Base-by-base conservation (phyloP, 1,140 invertebrate genomes). In the Drosophila kepulauana region DNA sequence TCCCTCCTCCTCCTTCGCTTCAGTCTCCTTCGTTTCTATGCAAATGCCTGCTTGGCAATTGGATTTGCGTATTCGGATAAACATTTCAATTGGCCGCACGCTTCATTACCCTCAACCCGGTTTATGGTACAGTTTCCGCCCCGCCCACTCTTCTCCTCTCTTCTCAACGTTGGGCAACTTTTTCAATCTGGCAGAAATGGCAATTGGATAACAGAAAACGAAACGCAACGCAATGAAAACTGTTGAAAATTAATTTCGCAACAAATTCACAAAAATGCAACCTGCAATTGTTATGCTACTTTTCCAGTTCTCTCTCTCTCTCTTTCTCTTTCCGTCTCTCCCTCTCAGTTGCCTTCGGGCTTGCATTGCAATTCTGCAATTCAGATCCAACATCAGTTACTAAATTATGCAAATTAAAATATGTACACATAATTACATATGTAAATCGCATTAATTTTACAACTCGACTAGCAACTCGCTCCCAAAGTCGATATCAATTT, bases 321-420 rank as follows among this genome's bases (percentile, higher is more conserved):
- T 33, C 43, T 59, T 3, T 52, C 1, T 33, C 28, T 15, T 0
- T 0, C n/a, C 1, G 0, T n/a, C 8, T 51, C 20, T 11, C 10
- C 25, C 11, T n/a, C 15, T 25, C 11, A 7, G 6, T 7, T 63
- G 15, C 15, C 45, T n/a, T 30, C 33, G 30, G 30, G 45, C 25
- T 8, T 35, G 48, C 35, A 33, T 52, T 67, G 35, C 15, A 54
- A 59, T 65, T 52, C 33, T 33, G 20, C 30, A 13, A 25, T 11
- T 8, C 54, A 57, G 57, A 56, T 63, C 16, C 62, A 48, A 71
- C 71, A 61, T 59, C 64, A 82, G 76, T 84, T 67, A 79, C 79
- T 87, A 87, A 87, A 87, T 87, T 87, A 87, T 87, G 84, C 84
- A 87, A 87, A 87, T 87, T 87, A 87, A 87, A 87, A 88, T 87